Conservation (phyloP, 1,140 invertebrate species). For the Nixonia krombeini region DNA sequence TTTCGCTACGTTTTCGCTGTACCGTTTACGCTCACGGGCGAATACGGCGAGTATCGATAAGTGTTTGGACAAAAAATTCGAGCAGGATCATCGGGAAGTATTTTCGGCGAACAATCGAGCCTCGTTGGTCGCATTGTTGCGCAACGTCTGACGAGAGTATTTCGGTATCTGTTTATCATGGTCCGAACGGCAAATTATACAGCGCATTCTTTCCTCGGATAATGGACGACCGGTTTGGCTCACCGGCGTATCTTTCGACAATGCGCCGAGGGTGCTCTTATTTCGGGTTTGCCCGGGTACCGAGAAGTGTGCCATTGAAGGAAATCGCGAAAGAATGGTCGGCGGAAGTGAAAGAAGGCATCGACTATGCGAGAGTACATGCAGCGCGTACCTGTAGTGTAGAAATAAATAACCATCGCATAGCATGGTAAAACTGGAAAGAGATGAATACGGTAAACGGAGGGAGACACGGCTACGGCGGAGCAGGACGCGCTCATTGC, state of each 20-base stretch:
- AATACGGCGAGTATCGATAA: too few relatives aligned
- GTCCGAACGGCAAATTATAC: too few relatives aligned
- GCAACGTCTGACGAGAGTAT: too few relatives aligned
- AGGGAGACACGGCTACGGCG: conserved; percentile 32
- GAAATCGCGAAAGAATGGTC: conserved; percentile 33
- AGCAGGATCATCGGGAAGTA: too few relatives aligned
- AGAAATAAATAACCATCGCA: conserved; percentile 41
- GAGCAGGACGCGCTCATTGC: conserved; percentile 35
- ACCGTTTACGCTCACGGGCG: too few relatives aligned
- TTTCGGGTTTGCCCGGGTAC: conserved; percentile 30
- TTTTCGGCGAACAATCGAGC: too few relatives aligned
- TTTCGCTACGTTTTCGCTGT: too few relatives aligned
- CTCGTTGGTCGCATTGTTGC: too few relatives aligned
- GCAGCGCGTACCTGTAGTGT: conserved; percentile 16
- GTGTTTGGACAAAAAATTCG: too few relatives aligned
- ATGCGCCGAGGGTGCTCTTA: conserved; percentile 32
- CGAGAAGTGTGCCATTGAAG: not conserved
- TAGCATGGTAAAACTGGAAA: conserved; percentile 37
- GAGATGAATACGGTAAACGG: conserved; percentile 43
- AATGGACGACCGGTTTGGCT: conserved; percentile 20
- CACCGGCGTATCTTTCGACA: conserved; percentile 26
- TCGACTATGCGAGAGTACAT: conserved; percentile 33
- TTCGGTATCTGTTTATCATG: too few relatives aligned
- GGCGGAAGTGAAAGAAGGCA: conserved; percentile 28
- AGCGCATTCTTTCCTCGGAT: conserved; percentile 7